Percentiles rank a stretch among this genome's conserved stretches.
Evolutionary conservation across 1,140 invertebrate genomes (phyloP).

Genomic region (Heliconius melpomene): DNA sequence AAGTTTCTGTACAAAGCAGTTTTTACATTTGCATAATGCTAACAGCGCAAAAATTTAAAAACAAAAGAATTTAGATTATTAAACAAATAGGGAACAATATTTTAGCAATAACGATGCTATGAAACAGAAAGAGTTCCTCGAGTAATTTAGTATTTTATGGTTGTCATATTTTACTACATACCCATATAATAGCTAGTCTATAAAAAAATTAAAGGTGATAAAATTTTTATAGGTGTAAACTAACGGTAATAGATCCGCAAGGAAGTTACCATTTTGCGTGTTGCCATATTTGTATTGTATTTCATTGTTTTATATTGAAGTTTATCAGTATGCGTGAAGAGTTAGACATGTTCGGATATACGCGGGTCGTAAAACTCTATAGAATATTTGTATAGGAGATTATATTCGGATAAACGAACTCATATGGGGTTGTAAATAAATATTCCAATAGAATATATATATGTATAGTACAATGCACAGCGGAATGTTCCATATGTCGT

Average conservation of each 20-base stretch:
- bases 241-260: slow-evolving; percentile 31
- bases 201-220: slow-evolving; percentile 3
- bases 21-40: neutral
- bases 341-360: slow-evolving; percentile 4
- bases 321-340: slow-evolving; percentile 41
- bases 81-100: neutral
- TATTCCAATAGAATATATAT: neutral
- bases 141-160: slow-evolving; percentile 1
- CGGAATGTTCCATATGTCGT: neutral
- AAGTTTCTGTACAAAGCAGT: neutral
- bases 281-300: slow-evolving; percentile 30
- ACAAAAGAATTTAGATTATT: neutral
- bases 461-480: neutral
- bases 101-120: neutral
- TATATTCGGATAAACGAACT: slow-evolving; percentile 1
- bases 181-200: neutral
- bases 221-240: slow-evolving; percentile 29
- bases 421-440: neutral
- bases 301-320: slow-evolving; percentile 42
- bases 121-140: neutral
- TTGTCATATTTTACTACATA: neutral
- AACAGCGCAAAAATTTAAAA: neutral
- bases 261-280: slow-evolving; percentile 38
- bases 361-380: slow-evolving; percentile 1
- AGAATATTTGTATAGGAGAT: slow-evolving; percentile 12